Base-by-base conservation (phyloP, 2,888 invertebrate genomes). In the Enchytraeus crypticus region DNA sequence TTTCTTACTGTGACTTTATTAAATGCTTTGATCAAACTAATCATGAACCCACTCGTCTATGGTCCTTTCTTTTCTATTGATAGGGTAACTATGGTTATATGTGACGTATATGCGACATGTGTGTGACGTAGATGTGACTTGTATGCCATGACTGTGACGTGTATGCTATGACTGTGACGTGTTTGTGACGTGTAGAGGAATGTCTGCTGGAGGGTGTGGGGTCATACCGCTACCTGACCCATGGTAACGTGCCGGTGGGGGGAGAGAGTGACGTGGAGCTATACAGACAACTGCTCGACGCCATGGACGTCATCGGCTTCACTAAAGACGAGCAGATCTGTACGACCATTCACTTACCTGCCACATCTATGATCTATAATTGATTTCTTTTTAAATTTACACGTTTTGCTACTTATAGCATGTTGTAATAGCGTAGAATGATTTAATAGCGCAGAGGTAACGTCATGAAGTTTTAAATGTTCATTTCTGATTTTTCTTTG, bases 241-340 rank as follows among this genome's bases (percentile, higher is more conserved):
- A 90, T 78, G 93, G 92, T 59, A 77, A 79, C 68, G 83, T 96
- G 68, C 88, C 91, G 1, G 90, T 98, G 55, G 59, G 71, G 3
- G 76, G 75, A 3, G 66, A 75, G 4, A 78, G 79, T 60, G 79
- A 80, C 64, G 65, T 89, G 8, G 92, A 91, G 58, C 90, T 95
- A 51, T 98, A 90, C 82, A 89, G 89, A 74, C 87, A 89, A 60
- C 97, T 98, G 0, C 87, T 92, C 59, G 92, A 93, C 75, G 91
- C 96, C 58, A 97, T 99, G 96, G 88, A 90, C 77, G 97, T 98
- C 70, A 97, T 98, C 97, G 96, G 96, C 64, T 91, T 98, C 87
- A 88, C 88, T 60, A 85, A 85, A 55, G 97, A 98, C 73, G 97
- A 98, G 71, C 59, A 67, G 71, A 34, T 30, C n/a, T 51, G 57